phyloP scores from a whole-genome alignment of 2,888 invertebrate species.

The Agrochola circellaris region DNA sequence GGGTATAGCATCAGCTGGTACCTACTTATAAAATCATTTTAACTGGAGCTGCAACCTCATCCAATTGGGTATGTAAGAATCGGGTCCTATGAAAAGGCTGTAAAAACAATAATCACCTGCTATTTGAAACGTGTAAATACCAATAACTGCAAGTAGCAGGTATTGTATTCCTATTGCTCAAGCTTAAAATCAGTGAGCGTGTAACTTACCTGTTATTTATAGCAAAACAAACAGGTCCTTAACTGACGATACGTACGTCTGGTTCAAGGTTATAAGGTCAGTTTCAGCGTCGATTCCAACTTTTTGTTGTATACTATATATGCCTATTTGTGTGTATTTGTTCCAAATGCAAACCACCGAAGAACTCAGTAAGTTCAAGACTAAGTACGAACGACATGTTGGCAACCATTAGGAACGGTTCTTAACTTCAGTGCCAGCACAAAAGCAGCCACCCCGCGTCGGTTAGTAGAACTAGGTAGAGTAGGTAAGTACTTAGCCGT shows the following conservation, averaged over 20 bases:
- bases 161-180: conserved; percentile 11
- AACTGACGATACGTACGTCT: conserved; percentile 10
- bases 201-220: conserved; percentile 16
- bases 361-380: background rate
- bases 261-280: background rate
- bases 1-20: background rate
- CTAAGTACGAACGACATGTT: background rate
- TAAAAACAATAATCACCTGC: background rate
- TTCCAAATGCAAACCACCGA: background rate
- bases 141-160: background rate
- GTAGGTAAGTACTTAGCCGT: background rate
- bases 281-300: background rate
- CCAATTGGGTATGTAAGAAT: background rate
- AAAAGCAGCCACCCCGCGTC: background rate
- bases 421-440: background rate
- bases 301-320: background rate
- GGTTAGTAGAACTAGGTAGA: too few relatives aligned
- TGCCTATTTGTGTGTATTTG: background rate
- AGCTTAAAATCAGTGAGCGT: conserved; percentile 9
- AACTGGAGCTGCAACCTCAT: background rate
- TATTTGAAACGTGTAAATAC: conserved; percentile 14
- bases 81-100: background rate
- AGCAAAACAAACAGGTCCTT: conserved; percentile 13
- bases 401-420: background rate
- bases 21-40: background rate